A percentile compares a stretch with the other conserved stretches of the same genome.
Conservation (phyloP, 2,888 invertebrate genomes). For the Therioaphis trifolii region DNA sequence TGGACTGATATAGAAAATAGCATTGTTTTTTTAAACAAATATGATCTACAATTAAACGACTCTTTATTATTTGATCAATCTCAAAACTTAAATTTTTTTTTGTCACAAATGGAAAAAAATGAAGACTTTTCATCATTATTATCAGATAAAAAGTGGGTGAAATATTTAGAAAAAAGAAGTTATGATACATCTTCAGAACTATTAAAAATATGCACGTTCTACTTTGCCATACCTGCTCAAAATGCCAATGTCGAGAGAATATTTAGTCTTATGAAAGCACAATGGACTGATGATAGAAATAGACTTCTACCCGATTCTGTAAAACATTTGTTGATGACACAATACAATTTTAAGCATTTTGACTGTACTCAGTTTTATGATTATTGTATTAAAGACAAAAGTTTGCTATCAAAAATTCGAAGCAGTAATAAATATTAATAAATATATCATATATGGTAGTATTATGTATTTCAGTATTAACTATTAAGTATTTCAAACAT, state of each 20-base stretch:
- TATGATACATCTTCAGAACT: conserved; percentile 5
- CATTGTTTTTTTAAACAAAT: background rate
- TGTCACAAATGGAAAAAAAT: background rate
- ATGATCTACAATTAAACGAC: conserved; percentile 8
- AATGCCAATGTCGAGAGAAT: conserved; percentile 36
- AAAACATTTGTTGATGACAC: conserved; percentile 21
- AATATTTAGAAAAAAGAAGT: background rate
- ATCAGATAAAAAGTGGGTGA: background rate
- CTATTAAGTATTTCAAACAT: too few species aligned
- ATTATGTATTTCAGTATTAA: too few species aligned
- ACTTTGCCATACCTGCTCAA: conserved; percentile 42
- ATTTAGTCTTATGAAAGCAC: conserved; percentile 37
- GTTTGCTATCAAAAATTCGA: too few species aligned
- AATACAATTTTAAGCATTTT: conserved; percentile 31
- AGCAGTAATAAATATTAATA: too few species aligned
- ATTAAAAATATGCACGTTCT: conserved; percentile 20
- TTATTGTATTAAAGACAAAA: too few species aligned
- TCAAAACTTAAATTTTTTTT: background rate
- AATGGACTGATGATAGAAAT: conserved; percentile 53
- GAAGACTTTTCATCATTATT: background rate
- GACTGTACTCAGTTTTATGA: too few species aligned
- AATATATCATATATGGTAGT: too few species aligned
- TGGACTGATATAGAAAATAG: conserved; percentile 23
- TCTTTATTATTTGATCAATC: background rate
- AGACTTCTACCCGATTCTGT: conserved; percentile 2